Percentiles rank a stretch among this genome's conserved stretches.
Evolutionary conservation across 2,797 vertebrate genomes (phyloP).

Genomic region (Chiloscyllium punctatum): DNA sequence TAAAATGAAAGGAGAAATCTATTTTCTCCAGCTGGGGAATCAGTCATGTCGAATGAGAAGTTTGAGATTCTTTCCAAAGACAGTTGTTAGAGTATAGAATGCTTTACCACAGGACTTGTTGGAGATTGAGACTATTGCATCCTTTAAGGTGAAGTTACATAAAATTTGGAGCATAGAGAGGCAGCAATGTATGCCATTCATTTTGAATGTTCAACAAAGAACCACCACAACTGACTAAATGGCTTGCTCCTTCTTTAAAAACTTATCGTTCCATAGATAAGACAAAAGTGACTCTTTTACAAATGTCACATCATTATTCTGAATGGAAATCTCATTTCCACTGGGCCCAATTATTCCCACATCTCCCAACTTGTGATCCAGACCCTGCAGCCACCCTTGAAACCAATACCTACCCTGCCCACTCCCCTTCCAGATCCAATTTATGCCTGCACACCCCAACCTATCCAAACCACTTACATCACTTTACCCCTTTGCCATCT

Average conservation of each 20-base stretch:
- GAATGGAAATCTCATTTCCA: neutral
- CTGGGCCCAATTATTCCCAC: too few species aligned
- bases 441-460: too few species aligned
- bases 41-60: neutral
- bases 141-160: neutral
- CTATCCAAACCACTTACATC: too few species aligned
- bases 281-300: neutral
- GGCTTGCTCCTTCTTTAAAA: neutral
- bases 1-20: neutral
- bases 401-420: too few species aligned
- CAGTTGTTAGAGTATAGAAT: neutral
- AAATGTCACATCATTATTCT: neutral
- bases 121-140: neutral
- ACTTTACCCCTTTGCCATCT: too few species aligned
- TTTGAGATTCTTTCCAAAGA: neutral
- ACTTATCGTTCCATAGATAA: neutral
- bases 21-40: neutral
- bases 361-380: too few species aligned
- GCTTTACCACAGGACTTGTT: neutral
- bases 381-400: too few species aligned
- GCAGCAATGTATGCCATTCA: neutral
- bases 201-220: neutral
- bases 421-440: too few species aligned
- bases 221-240: neutral
- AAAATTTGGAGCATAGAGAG: neutral